phyloP scores from a whole-genome alignment of 2,797 vertebrate genomes.

The Acanthopagrus latus region DNA sequence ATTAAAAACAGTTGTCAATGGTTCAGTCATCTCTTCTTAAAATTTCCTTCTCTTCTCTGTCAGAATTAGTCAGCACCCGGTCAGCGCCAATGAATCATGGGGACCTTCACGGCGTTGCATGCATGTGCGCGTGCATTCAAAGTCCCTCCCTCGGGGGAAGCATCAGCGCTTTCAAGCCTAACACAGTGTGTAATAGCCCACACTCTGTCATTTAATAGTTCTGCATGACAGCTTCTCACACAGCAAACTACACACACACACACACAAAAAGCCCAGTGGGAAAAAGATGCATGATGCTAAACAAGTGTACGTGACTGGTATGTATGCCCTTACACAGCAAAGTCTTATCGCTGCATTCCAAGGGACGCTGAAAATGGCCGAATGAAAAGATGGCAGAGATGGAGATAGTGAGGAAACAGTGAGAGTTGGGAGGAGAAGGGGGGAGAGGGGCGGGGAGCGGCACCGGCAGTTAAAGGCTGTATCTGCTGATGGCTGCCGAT shows the following conservation, averaged over 20 bases:
- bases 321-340: conserved; percentile 37
- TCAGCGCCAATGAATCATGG: conserved; percentile 34
- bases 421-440: conserved; percentile 24
- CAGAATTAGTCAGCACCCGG: conserved; percentile 19
- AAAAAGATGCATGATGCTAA: conserved; percentile 28
- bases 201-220: conserved; percentile 44
- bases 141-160: conserved; percentile 8
- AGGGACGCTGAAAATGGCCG: conserved; percentile 47
- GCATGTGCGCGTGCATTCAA: conserved; percentile 35
- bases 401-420: conserved; percentile 33
- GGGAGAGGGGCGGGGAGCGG: neutral
- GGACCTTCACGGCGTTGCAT: conserved; percentile 25
- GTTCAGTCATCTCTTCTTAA: conserved; percentile 6
- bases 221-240: conserved; percentile 29
- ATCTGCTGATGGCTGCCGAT: conserved; percentile 77
- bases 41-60: conserved; percentile 20
- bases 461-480: conserved; percentile 38
- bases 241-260: conserved; percentile 19
- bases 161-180: conserved; percentile 53
- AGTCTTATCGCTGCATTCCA: conserved; percentile 67
- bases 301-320: conserved; percentile 37
- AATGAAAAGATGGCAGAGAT: conserved; percentile 35
- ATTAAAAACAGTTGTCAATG: conserved; percentile 37
- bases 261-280: conserved; percentile 13
- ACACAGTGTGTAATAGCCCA: conserved; percentile 54